A percentile compares a stretch with the other conserved stretches of the same genome.
Evolutionary conservation across 1,140 invertebrate species (phyloP).

Genomic region (Leptinotarsa defecta): DNA sequence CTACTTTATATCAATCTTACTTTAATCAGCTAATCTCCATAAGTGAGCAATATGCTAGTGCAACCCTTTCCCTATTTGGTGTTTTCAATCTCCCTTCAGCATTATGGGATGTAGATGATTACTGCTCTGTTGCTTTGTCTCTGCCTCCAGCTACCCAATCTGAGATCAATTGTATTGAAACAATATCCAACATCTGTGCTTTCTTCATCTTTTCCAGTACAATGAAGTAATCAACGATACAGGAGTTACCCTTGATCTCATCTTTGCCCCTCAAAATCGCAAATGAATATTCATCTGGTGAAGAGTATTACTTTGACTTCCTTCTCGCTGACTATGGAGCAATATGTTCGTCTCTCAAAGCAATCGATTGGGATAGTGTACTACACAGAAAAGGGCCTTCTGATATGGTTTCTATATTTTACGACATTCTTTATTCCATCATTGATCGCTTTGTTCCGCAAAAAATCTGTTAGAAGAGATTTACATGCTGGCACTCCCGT

Average conservation of each 20-base stretch:
- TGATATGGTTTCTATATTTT: background rate
- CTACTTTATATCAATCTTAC: background rate
- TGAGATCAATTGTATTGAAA: conserved; percentile 13
- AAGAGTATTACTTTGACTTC: conserved; percentile 6
- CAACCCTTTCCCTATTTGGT: conserved; percentile 16
- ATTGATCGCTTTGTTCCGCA: background rate
- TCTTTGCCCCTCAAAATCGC: background rate
- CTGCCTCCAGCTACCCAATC: background rate
- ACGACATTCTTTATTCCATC: background rate
- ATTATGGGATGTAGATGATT: conserved; percentile 11
- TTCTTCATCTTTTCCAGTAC: conserved; percentile 7
- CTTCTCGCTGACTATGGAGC: background rate
- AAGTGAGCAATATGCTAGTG: conserved; percentile 7
- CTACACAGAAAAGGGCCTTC: no score
- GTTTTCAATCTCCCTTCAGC: background rate
- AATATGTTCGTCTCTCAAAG: no score
- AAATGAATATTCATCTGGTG: background rate
- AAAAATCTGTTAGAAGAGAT: background rate
- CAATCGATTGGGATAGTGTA: no score
- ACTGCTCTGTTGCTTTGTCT: background rate
- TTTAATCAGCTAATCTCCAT: conserved; percentile 7
- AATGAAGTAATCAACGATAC: conserved; percentile 4
- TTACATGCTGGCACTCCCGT: no score
- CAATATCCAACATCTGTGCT: conserved; percentile 14
- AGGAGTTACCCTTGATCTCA: conserved; percentile 10